These are phyloP conservation scores for Archaeoteleia sp. DNA, from an alignment of 2,888 invertebrate species.

Conservation along the genomic window DNA sequence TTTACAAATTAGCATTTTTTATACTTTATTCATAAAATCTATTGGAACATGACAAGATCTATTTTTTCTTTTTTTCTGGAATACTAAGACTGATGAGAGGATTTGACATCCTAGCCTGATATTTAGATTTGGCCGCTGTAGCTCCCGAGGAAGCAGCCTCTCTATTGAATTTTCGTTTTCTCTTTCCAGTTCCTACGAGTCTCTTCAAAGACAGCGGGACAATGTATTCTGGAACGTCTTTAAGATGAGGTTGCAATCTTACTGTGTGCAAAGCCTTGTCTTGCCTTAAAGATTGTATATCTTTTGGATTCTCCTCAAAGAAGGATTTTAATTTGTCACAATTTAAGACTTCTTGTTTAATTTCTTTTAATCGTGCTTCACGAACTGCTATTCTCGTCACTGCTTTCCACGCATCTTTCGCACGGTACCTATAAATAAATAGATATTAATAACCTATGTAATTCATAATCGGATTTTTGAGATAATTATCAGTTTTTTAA, in stretches of 20 bases:
- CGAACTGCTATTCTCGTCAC: constrained; percentile 95
- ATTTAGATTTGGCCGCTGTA: constrained; percentile 66
- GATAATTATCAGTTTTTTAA: too few relatives aligned
- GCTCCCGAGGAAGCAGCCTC: constrained; percentile 61
- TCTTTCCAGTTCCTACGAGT: constrained; percentile 76
- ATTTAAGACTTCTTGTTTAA: constrained; percentile 93
- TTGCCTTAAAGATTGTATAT: constrained; percentile 88
- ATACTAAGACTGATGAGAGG: constrained; percentile 67
- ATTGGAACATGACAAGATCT: too few relatives aligned
- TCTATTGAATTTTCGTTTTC: constrained; percentile 68
- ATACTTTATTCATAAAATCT: too few relatives aligned
- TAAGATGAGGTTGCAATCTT: constrained; percentile 87
- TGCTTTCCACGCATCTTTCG: constrained; percentile 95
- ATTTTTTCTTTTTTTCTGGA: constrained; percentile 61
- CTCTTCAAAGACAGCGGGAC: constrained; percentile 86
- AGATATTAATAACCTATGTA: constrained; percentile 9
- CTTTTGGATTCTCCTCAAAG: constrained; percentile 94
- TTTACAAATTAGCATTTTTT: too few relatives aligned
- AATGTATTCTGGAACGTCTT: constrained; percentile 95
- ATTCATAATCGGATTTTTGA: too few relatives aligned
- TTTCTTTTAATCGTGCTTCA: constrained; percentile 96
- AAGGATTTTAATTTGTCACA: constrained; percentile 93
- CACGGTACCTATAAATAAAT: constrained; percentile 83
- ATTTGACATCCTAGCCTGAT: constrained; percentile 68
- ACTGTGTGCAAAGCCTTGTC: constrained; percentile 92